Evolutionary conservation across 2,888 invertebrate genomes (phyloP).

Genomic region (Actias luna): DNA sequence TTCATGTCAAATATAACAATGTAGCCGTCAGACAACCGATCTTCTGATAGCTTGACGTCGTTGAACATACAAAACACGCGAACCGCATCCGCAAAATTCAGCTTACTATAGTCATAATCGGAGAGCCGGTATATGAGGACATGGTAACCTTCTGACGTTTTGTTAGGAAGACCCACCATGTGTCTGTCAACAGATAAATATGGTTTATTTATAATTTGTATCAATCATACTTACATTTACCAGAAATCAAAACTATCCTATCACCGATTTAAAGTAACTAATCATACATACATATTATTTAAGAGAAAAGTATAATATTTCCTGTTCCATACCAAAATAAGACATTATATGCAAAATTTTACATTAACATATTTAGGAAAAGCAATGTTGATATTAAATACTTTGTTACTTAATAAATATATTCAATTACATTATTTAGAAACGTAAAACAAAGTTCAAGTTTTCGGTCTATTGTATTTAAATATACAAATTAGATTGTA

Average conservation of each 20-base stretch:
- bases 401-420: background rate
- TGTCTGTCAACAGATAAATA: slow-evolving; percentile 67
- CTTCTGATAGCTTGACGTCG: slow-evolving; percentile 84
- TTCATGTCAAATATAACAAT: slow-evolving; percentile 86
- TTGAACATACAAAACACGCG: slow-evolving; percentile 86
- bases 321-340: background rate
- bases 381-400: background rate
- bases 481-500: slow-evolving; percentile 14
- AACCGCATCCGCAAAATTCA: slow-evolving; percentile 84
- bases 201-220: no score
- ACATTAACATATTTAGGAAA: background rate
- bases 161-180: slow-evolving; percentile 83
- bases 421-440: background rate
- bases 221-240: no score
- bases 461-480: slow-evolving; percentile 20
- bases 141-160: slow-evolving; percentile 83
- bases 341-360: background rate
- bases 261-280: no score
- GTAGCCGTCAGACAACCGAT: slow-evolving; percentile 80
- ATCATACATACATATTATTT: no score
- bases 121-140: slow-evolving; percentile 82
- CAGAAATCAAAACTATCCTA: no score
- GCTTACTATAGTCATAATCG: slow-evolving; percentile 83
- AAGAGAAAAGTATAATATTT: no score
- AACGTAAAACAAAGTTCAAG: slow-evolving; percentile 2